These are phyloP conservation scores for Zootermopsis nevadensis DNA, from an alignment of 2,888 invertebrate species.

Conservation along the genomic window DNA sequence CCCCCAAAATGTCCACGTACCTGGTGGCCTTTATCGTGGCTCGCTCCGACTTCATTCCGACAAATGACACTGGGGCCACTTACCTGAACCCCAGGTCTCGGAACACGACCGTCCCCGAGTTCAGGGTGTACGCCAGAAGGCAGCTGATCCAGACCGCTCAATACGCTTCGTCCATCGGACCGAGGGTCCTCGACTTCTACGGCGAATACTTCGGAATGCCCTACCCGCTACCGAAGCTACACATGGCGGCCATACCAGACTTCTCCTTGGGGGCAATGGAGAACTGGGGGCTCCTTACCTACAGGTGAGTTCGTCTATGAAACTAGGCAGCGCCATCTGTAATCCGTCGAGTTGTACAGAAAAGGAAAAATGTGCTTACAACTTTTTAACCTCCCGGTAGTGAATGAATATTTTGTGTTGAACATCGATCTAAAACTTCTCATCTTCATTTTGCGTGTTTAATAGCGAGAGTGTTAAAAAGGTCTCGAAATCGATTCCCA, in stretches of 20 bases:
- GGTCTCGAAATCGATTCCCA: no score
- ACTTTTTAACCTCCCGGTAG: no score
- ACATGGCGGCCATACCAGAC: conserved; percentile 61
- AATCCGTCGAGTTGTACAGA: no score
- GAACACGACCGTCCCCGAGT: conserved; percentile 34
- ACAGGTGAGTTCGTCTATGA: conserved; percentile 65
- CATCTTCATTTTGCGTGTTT: no score
- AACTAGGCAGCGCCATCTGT: no score
- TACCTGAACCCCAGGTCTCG: not conserved
- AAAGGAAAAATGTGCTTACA: no score
- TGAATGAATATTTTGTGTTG: no score
- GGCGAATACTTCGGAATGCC: conserved; percentile 63
- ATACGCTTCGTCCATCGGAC: conserved; percentile 62
- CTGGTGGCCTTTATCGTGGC: conserved; percentile 67
- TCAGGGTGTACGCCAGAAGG: conserved; percentile 33
- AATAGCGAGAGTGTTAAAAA: no score
- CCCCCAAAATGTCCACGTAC: conserved; percentile 67
- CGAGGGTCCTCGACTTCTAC: conserved; percentile 55
- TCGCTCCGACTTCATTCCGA: conserved; percentile 11
- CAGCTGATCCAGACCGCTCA: conserved; percentile 54
- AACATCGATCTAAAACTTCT: no score
- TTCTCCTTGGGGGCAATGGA: conserved; percentile 66
- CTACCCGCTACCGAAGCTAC: conserved; percentile 63
- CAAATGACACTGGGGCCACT: conserved; percentile 22
- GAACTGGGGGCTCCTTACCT: conserved; percentile 86